Percentiles rank a stretch among this genome's conserved stretches.
These are phyloP conservation scores for Strix aluco DNA, from an alignment of 2,113 vertebrate genomes.

Conservation along the genomic window DNA sequence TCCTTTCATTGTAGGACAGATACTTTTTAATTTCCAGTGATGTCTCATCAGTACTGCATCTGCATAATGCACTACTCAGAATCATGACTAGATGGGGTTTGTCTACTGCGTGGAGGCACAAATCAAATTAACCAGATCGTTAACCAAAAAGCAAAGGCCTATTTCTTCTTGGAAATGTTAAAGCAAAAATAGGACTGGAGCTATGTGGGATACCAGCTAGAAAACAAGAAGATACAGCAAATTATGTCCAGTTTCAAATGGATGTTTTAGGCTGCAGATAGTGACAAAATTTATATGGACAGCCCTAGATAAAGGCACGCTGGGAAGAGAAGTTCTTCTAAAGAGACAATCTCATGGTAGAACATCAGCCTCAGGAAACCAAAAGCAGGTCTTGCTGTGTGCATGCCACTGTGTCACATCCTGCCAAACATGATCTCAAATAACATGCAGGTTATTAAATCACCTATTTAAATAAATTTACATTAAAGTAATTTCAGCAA, in stretches of 20 bases:
- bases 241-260: neutral
- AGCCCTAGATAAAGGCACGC: neutral
- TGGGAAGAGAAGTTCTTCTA: neutral
- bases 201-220: neutral
- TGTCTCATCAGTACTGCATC: neutral
- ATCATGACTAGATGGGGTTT: neutral
- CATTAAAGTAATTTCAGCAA: neutral
- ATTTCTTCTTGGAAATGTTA: neutral
- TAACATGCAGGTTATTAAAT: neutral
- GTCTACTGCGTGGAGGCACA: neutral
- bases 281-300: neutral
- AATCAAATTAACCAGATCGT: neutral
- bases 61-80: neutral
- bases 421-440: neutral
- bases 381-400: neutral
- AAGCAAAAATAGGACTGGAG: neutral
- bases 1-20: neutral
- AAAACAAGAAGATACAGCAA: neutral
- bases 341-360: neutral
- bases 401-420: neutral
- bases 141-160: neutral
- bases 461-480: neutral
- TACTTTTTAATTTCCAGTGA: neutral
- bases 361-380: neutral
- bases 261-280: neutral